Evolutionary conservation across 2,797 vertebrate species (phyloP), one percentile per base, ranked within the genome.

Genomic region (Rhadinocentrus ornatus): DNA sequence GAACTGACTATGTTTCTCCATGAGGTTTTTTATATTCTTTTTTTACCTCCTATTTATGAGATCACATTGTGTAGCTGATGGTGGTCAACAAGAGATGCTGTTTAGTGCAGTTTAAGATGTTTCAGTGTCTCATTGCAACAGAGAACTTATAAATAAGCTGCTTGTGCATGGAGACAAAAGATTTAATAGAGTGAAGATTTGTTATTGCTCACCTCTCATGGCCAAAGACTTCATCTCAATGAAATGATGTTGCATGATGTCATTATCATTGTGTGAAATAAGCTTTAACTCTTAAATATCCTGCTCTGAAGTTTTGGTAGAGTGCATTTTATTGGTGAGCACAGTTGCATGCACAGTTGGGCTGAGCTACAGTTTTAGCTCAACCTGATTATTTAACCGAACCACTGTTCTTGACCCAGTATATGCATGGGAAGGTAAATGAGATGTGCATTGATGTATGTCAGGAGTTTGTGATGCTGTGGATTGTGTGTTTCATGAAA

Each of bases 161-260:
- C n/a, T 5, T 26, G 26, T 7, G 15, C 48, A 20, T 20, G 24
- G 13, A 66, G 22, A 66, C 4, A 32, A 32, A 18, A 39, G n/a
- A 60, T 26, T 7, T 27, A 60, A 18, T 41, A 55, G 4, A 29
- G 11, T n/a, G 22, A 62, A 62, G 57, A 6, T 2, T 3, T 44
- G 52, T 62, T 76, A 66, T 66, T 46, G 10, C 32, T 59, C 64
- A 55, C 35, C 61, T 31, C 11, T n/a, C n/a, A n/a, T n/a, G n/a
- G 10, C 4, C 16, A n/a, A 39, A 44, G 8, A 11, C 37, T 7
- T 16, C 18, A 41, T 0, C 6, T 8, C 6, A 39, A 4, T 55
- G 16, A 41, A 39, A 4, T n/a, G 31, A 34, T 73, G 54, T 0
- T 9, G 5, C 0, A n/a, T 58, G 16, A 44, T 7, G n/a, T 50